These are phyloP conservation scores for Castor canadensis DNA, from an alignment of 2,113 vertebrate species.

Conservation along the genomic window DNA sequence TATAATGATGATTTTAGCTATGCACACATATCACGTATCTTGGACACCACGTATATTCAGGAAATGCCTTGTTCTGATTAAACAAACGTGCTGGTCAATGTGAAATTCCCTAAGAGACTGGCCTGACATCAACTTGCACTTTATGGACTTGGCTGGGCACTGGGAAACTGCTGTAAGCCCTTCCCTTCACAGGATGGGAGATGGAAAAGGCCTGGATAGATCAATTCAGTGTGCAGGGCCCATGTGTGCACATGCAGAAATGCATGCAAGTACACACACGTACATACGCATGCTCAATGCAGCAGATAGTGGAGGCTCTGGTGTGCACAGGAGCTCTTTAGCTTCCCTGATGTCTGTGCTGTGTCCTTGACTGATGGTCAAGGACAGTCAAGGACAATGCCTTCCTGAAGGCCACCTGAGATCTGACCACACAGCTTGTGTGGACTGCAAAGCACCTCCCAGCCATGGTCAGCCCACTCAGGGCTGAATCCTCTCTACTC, in stretches of 20 bases:
- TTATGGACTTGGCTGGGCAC: neutral
- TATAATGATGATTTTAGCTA: neutral
- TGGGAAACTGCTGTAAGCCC: neutral
- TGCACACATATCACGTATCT: neutral
- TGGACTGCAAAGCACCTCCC: neutral
- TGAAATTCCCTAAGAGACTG: neutral
- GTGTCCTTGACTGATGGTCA: neutral
- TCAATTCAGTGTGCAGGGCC: neutral
- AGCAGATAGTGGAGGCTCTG: neutral
- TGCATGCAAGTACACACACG: neutral
- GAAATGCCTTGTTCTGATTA: slow-evolving; percentile 23
- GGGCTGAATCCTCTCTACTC: neutral
- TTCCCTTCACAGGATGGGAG: neutral
- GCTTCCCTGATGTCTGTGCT: neutral
- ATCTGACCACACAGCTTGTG: neutral
- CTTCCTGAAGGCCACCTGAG: neutral
- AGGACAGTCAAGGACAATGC: neutral
- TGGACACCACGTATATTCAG: neutral
- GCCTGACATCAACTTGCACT: neutral
- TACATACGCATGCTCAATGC: neutral
- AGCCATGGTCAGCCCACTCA: neutral
- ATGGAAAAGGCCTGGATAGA: neutral
- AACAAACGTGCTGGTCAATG: neutral
- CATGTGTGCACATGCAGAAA: neutral
- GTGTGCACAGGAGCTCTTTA: neutral